Conservation (phyloP, 2,888 invertebrate species). For the Heteropelma amictum region DNA sequence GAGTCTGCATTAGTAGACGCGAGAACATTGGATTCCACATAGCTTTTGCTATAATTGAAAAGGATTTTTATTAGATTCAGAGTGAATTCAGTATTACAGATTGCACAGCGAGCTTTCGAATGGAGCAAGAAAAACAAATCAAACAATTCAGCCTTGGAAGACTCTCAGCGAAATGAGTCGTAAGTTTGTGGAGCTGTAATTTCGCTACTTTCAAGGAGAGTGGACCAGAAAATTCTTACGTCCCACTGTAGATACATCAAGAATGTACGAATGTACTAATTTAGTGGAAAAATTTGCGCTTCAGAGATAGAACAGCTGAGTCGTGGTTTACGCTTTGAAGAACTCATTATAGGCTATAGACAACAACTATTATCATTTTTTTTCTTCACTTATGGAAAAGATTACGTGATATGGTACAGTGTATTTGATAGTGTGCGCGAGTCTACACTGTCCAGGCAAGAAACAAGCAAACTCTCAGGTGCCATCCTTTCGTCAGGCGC, state of each 20-base stretch:
- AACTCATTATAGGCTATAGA: constrained; percentile 48
- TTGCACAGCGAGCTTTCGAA: no score
- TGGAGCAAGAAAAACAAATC: neutral
- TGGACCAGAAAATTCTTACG: neutral
- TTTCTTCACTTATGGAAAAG: constrained; percentile 9
- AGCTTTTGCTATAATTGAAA: neutral
- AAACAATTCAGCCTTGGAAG: neutral
- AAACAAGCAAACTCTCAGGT: constrained; percentile 20
- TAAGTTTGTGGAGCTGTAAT: neutral
- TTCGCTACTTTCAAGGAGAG: neutral
- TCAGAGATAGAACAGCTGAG: constrained; percentile 40
- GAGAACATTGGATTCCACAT: neutral
- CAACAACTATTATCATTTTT: constrained; percentile 28
- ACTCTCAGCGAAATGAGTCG: neutral
- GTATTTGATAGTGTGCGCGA: constrained; percentile 1
- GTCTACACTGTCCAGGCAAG: constrained; percentile 26
- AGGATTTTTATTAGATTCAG: no score
- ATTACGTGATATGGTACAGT: constrained; percentile 25
- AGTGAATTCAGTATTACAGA: no score
- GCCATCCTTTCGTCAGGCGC: no score
- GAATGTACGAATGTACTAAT: neutral
- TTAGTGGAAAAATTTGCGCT: constrained; percentile 17
- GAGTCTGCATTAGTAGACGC: constrained; percentile 15
- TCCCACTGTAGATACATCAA: neutral
- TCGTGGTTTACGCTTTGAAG: constrained; percentile 19